Percentiles rank a stretch among this genome's conserved stretches.
Conservation (phyloP, 2,797 vertebrate species). For the Microctenopoma stevenorrisi region DNA sequence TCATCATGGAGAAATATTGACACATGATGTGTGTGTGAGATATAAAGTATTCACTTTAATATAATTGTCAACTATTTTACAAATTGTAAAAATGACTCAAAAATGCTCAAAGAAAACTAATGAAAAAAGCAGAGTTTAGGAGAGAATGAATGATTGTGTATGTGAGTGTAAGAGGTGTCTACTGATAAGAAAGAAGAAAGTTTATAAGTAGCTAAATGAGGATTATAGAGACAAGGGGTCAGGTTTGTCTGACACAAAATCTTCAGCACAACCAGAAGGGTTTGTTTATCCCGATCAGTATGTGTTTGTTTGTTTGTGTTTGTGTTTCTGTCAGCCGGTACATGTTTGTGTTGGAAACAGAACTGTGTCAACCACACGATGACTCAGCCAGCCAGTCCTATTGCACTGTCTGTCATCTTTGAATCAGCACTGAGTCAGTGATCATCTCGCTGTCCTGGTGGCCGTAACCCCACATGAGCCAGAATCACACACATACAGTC, state of each 20-base stretch:
- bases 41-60: not conserved
- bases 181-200: conserved; percentile 17
- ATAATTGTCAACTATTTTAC: not conserved
- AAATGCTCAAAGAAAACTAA: too few relatives aligned
- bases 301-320: conserved; percentile 45
- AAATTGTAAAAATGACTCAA: too few relatives aligned
- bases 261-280: conserved; percentile 55
- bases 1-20: too few relatives aligned
- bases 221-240: conserved; percentile 27
- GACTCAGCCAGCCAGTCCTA: conserved; percentile 42
- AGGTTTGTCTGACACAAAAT: conserved; percentile 63
- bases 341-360: conserved; percentile 45
- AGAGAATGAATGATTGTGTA: conserved; percentile 6
- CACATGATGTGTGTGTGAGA: too few relatives aligned
- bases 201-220: conserved; percentile 38
- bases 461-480: conserved; percentile 49
- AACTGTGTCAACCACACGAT: conserved; percentile 11
- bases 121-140: not conserved
- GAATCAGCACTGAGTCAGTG: conserved; percentile 34
- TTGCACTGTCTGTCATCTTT: conserved; percentile 38
- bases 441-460: conserved; percentile 27
- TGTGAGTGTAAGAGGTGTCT: conserved; percentile 26
- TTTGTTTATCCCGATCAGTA: conserved; percentile 63
- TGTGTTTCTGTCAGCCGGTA: conserved; percentile 46
- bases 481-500: conserved; percentile 11